Base-by-base conservation (phyloP, 53 echinoderm and acorn worm genomes). In the Temnopleurus reevesii region DNA sequence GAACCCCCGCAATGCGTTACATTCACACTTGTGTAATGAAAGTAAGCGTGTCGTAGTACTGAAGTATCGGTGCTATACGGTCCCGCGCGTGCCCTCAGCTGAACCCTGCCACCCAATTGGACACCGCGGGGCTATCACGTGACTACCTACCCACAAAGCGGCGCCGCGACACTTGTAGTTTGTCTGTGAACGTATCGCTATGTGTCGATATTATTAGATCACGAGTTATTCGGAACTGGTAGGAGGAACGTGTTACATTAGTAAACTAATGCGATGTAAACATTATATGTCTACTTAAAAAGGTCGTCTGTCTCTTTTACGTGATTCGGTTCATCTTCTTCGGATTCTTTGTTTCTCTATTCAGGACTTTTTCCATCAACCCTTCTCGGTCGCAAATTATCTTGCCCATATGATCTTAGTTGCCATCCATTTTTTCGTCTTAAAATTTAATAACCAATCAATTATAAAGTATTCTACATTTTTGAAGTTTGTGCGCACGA, bases 211-310 rank as follows among this genome's bases (percentile, higher is more conserved):
- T 7, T 36, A 41, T 71, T 71, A n/a, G 71, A 36, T 38, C 9
- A 71, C 23, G 23, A 15, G 71, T 8, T 38, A 71, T 38, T 38
- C 41, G 38, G 71, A 71, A 23, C 71, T 41, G 6, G 43, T 36
- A 71, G 23, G 71, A n/a, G 71, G 71, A n/a, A 71, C 41, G 71
- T 71, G 41, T 71, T 71, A 71, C 71, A 71, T 41, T n/a, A n/a
- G 71, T 71, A 71, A 71, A 71, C 41, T 71, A 41, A 71, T 21
- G 36, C n/a, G 38, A 71, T 17, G 71, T 41, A 71, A 71, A 71
- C 71, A 71, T 38, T 41, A 71, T n/a, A 18, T 71, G 8, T n/a
- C 71, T 71, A 43, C 71, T 71, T 71, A 8, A n/a, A 6, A 23
- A 41, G 71, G 41, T 21, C 21, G 30, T 19, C 17, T 8, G 33